These are phyloP conservation scores for Symphodus melops DNA, from an alignment of 2,113 vertebrate species.

Conservation along the genomic window DNA sequence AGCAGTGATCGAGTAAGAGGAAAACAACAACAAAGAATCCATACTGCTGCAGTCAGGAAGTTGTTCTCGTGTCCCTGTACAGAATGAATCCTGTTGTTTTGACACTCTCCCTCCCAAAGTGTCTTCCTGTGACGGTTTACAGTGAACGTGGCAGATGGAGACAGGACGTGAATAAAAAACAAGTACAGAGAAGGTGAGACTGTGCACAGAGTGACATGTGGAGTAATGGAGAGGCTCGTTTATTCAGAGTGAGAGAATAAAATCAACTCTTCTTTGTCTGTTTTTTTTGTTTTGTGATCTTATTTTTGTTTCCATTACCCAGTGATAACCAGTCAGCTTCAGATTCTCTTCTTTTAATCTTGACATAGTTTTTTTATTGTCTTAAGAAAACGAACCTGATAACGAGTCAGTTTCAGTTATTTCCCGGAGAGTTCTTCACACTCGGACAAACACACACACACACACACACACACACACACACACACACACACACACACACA, in stretches of 20 bases:
- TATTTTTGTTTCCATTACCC: no score
- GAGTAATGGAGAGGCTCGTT: slow-evolving; percentile 2
- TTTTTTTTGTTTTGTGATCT: slow-evolving; percentile 2
- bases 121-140: slow-evolving; percentile 1
- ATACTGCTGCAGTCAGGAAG: not conserved
- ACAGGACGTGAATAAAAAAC: slow-evolving; percentile 21
- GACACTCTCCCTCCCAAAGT: slow-evolving; percentile 4
- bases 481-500: no score
- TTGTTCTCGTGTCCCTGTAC: not conserved
- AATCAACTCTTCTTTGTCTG: not conserved
- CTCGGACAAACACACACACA: no score
- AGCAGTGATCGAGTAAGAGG: no score
- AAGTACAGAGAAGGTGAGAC: slow-evolving; percentile 11
- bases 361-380: no score
- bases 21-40: not conserved
- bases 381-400: no score
- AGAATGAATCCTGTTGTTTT: slow-evolving; percentile 10
- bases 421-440: no score
- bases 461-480: no score
- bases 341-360: no score
- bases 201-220: slow-evolving; percentile 17
- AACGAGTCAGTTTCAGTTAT: no score
- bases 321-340: no score
- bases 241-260: slow-evolving; percentile 1
- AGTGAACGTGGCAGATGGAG: slow-evolving; percentile 30